phyloP scores from a whole-genome alignment of 2,888 invertebrate species.

The Hesperia comma region DNA sequence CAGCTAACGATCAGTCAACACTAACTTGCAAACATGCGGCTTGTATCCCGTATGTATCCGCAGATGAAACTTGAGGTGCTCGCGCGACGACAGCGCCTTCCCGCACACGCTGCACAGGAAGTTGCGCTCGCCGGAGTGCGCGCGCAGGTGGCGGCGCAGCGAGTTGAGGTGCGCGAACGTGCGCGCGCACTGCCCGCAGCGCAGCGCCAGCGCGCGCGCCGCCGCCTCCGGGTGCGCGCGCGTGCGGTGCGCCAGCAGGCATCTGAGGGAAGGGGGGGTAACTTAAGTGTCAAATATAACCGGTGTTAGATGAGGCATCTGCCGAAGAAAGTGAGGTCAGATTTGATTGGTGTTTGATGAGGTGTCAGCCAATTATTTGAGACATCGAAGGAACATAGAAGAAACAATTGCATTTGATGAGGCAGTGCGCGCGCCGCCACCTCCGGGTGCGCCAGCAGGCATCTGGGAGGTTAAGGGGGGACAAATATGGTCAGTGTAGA shows the following conservation, averaged over 20 bases:
- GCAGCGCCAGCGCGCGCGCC: conserved; percentile 65
- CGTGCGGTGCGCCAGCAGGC: conserved; percentile 69
- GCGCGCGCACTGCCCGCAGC: conserved; percentile 73
- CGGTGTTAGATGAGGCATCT: no score
- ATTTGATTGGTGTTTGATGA: no score
- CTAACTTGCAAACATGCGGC: conserved; percentile 84
- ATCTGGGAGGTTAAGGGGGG: no score
- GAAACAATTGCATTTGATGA: no score
- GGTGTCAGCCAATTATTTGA: no score
- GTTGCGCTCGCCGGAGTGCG: conserved; percentile 79
- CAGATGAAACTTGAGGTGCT: conserved; percentile 85
- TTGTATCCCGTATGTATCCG: conserved; percentile 86
- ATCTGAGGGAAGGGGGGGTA: conserved; percentile 48
- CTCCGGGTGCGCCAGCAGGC: no score
- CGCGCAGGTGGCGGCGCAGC: conserved; percentile 74
- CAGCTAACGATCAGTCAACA: no score
- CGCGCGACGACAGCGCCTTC: conserved; percentile 83
- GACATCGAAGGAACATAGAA: no score
- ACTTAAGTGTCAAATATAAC: no score
- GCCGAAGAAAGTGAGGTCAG: no score
- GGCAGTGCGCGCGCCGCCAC: no score
- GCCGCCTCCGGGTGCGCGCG: conserved; percentile 67
- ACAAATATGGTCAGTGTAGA: no score
- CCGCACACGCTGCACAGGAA: conserved; percentile 85
- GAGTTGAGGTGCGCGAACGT: conserved; percentile 81